Evolutionary conservation across 2,113 vertebrate genomes (phyloP).

Genomic region (Tringa solitaria): DNA sequence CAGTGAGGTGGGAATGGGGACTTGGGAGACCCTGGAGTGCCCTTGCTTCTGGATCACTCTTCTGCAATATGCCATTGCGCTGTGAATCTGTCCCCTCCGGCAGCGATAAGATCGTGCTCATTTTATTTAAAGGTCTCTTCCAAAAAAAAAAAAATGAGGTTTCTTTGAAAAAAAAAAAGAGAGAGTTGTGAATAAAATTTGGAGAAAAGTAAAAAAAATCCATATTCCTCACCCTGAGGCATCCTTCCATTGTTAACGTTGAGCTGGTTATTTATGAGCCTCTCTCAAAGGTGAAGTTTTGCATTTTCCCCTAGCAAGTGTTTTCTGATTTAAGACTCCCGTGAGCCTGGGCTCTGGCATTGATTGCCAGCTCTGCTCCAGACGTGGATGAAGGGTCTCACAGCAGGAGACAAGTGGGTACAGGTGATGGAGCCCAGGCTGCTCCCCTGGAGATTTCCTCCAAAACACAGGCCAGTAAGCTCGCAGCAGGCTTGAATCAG

Average conservation of each 20-base stretch:
- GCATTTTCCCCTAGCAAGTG: not conserved
- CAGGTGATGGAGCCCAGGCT: not conserved
- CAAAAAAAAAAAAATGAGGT: not conserved
- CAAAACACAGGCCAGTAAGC: not conserved
- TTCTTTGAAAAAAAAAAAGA: not conserved
- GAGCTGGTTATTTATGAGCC: not conserved
- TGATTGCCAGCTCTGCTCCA: not conserved
- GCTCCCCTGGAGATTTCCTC: not conserved
- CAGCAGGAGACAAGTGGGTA: not conserved
- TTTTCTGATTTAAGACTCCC: not conserved
- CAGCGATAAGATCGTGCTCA: not conserved
- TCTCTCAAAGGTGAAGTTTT: not conserved
- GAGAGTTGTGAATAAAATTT: not conserved
- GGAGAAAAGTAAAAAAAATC: not conserved
- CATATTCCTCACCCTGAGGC: accelerated
- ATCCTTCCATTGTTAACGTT: not conserved
- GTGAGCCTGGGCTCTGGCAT: not conserved
- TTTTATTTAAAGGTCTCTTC: not conserved
- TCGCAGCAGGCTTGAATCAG: not conserved
- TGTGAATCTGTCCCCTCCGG: not conserved
- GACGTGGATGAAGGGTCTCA: not conserved
- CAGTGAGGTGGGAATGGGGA: accelerated
- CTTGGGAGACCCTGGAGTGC: not conserved
- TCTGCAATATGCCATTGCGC: not conserved
- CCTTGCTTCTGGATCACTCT: not conserved